A percentile compares a stretch with the other conserved stretches of the same genome.
Conservation (phyloP, 2,113 vertebrate genomes). For the Heloderma charlesbogerti region DNA sequence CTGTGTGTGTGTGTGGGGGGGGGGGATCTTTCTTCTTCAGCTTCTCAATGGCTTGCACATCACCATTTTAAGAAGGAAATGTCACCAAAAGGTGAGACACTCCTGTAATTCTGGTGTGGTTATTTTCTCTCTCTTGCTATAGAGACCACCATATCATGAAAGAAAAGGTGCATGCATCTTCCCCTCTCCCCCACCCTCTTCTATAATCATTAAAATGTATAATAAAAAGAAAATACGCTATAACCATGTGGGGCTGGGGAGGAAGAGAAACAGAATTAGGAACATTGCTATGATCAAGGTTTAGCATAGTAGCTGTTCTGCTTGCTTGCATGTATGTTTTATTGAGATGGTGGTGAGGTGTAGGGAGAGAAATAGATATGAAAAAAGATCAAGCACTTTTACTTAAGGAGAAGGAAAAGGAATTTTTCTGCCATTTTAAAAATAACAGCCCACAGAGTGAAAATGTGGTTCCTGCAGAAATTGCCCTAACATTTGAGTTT, state of each 20-base stretch:
- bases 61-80: neutral
- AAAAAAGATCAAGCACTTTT: neutral
- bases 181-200: too few relatives aligned
- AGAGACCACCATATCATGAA: neutral
- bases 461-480: neutral
- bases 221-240: neutral
- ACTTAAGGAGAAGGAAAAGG: neutral
- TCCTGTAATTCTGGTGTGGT: neutral
- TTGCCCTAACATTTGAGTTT: neutral
- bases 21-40: neutral
- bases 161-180: neutral
- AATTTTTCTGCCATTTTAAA: neutral
- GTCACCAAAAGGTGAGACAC: neutral
- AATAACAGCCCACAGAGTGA: neutral
- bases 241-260: neutral
- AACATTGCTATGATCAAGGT: neutral
- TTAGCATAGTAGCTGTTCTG: neutral
- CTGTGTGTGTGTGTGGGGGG: neutral
- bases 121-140: neutral
- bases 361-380: neutral
- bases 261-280: neutral
- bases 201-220: neutral
- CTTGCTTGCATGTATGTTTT: neutral
- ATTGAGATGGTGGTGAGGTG: neutral
- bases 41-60: neutral